Evolutionary conservation across 1,140 invertebrate species (phyloP), one percentile per base, ranked within the genome.

Genomic region (Homalodisca vitripennis): DNA sequence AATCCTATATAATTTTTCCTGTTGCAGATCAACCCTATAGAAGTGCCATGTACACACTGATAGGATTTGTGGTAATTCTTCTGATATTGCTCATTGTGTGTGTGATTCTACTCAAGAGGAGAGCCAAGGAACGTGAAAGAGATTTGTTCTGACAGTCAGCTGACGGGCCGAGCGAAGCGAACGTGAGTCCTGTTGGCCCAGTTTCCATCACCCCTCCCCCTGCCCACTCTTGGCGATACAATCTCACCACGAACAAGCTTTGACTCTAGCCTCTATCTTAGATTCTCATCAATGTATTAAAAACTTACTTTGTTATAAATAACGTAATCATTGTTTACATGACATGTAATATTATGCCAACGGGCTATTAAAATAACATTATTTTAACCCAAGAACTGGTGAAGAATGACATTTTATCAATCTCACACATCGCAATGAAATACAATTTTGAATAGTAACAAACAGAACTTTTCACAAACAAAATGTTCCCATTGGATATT

Each of bases 21-120:
- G 41, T 78, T 76, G 73, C 60, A 78, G 77, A 69, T 74, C 77
- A 72, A 74, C 78, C 69, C 71, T 82, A 75, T 60, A 72, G 79
- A 46, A 80, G 81, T 73, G 81, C 79, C 26, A 81, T 82, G 78
- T 83, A 81, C 71, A 82, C 80, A 1, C 74, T 82, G 27, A 75
- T 82, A 3, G 80, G 75, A 17, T 73, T 83, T 30, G 79, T 83
- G 1, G 67, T 80, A 41, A 78, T 79, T 3, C 73, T 83, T n/a
- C 73, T 82, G 2, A 73, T 74, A 10, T 71, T 82, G 53, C 75
- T 83, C 1, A 72, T 80, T 29, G 75, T 82, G 10, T 82, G 81
- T 70, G 77, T 82, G 13, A 73, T 82, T 29, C 73, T 83, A n/a
- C 74, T 83, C 22, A 82, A 81, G 70, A 77, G 74, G 32, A 73